Base-by-base conservation (phyloP, 1,140 invertebrate species). In the Armadillidium nasatum region DNA sequence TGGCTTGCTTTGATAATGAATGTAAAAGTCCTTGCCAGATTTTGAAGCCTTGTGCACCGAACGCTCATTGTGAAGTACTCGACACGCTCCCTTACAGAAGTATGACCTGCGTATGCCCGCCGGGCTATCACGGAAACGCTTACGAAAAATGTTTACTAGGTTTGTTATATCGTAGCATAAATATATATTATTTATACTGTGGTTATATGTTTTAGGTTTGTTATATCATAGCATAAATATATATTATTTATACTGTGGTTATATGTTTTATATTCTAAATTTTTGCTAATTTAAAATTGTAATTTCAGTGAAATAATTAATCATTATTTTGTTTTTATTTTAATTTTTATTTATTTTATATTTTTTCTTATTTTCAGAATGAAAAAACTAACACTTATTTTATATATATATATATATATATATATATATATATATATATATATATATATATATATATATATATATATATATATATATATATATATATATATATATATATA, bases 71-170 rank as follows among this genome's bases (percentile, higher is more conserved):
- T 75, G 74, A 73, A 7, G 83, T 84, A 0, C 77, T 80, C 10
- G 80, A 83, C 73, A 84, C 85, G 71, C 78, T 83, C 21, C 79
- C 84, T 0, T 82, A 60, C 84, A 88, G 93, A 80, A 94, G 93
- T 19, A 93, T 95, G 89, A 89, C 92, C 67, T 96, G 94, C 83
- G 88, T 92, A 82, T 96, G 94, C 83, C 86, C 91, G 71, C 89
- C 89, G 72, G 93, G 92, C 73, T 93, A 89, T 83, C 88, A 90
- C 78, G 93, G 93, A 77, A 92, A 95, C 84, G 93, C 93, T 10
- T 92, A 93, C 80, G 88, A 91, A 72, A 79, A 81, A 84, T 95
- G 93, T 84, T 88, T 87, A 82, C 88, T 87, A 88, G 90, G 93
- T 93, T 89, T 85, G 85, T 71, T n/a, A 9, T 77, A 60, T 43